Percentiles rank a stretch among this genome's conserved stretches.
These are phyloP conservation scores for Eleutherodactylus coqui DNA, from an alignment of 2,797 vertebrate genomes.

Conservation along the genomic window DNA sequence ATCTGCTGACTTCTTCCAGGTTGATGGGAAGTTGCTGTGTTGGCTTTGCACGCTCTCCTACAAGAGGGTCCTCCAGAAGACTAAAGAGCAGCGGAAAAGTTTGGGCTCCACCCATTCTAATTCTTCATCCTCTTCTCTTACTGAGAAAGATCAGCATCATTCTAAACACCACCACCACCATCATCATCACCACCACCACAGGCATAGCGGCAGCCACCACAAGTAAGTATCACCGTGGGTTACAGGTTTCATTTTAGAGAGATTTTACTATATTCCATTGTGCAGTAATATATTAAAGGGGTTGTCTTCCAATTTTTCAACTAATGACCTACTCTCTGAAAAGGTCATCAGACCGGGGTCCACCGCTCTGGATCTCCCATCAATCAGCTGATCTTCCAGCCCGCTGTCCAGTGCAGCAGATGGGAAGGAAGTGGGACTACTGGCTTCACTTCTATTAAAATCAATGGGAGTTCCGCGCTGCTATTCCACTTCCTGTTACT, in stretches of 20 bases:
- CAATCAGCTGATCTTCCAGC: no score
- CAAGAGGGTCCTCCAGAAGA: slow-evolving; percentile 98
- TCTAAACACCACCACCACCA: slow-evolving; percentile 89
- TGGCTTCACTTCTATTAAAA: no score
- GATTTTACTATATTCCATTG: no score
- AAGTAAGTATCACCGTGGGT: slow-evolving; percentile 81
- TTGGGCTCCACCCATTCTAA: slow-evolving; percentile 92
- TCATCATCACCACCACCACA: slow-evolving; percentile 79
- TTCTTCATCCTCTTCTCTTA: slow-evolving; percentile 87
- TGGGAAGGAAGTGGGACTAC: no score
- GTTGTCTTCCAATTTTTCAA: no score
- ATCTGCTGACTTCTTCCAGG: slow-evolving; percentile 72
- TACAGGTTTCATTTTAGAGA: not conserved
- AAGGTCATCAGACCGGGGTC: no score
- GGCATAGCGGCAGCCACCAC: slow-evolving; percentile 89
- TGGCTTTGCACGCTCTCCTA: slow-evolving; percentile 98
- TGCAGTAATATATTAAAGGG: no score
- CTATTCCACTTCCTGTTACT: no score
- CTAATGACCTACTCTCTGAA: no score
- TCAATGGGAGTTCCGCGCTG: no score
- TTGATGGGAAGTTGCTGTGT: slow-evolving; percentile 96
- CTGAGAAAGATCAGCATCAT: slow-evolving; percentile 96
- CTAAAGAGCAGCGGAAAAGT: slow-evolving; percentile 97
- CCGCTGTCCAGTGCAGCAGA: no score
- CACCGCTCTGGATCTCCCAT: no score